Evolutionary conservation across 2,113 vertebrate species (phyloP).

Genomic region (Clinocottus analis): DNA sequence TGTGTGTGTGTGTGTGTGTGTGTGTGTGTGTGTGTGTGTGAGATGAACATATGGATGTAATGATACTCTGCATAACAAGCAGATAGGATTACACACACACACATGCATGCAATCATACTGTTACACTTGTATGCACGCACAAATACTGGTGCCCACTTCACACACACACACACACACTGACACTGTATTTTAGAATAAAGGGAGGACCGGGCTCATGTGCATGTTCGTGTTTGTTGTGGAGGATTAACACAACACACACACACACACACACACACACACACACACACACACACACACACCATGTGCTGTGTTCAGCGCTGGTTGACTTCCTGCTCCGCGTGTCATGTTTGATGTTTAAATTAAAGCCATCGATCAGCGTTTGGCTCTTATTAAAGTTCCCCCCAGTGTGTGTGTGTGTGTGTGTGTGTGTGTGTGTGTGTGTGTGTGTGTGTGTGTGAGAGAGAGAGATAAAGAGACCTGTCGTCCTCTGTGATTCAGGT

Average conservation of each 20-base stretch:
- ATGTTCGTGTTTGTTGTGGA: too few species aligned
- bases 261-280: background rate
- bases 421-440: too few species aligned
- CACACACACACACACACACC: background rate
- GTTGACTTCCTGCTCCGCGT: constrained; percentile 32
- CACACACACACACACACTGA: constrained; percentile 10
- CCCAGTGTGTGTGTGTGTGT: background rate
- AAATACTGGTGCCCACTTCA: background rate
- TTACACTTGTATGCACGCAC: constrained; percentile 29
- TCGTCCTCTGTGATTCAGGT: too few species aligned
- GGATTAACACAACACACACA: background rate
- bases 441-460: too few species aligned
- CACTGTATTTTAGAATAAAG: background rate
- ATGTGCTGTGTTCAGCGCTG: background rate
- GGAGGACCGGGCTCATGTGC: background rate
- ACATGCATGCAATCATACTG: constrained; percentile 58
- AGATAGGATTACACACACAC: constrained; percentile 64
- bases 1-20: too few species aligned
- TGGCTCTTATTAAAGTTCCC: constrained; percentile 65
- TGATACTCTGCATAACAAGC: constrained; percentile 64
- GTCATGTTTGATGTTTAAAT: constrained; percentile 71
- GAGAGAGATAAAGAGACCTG: too few species aligned
- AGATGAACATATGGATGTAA: constrained; percentile 57
- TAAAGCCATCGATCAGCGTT: constrained; percentile 76
- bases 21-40: too few species aligned